phyloP scores from a whole-genome alignment of 2,797 vertebrate species.

The Paedocypris micromegethes region DNA sequence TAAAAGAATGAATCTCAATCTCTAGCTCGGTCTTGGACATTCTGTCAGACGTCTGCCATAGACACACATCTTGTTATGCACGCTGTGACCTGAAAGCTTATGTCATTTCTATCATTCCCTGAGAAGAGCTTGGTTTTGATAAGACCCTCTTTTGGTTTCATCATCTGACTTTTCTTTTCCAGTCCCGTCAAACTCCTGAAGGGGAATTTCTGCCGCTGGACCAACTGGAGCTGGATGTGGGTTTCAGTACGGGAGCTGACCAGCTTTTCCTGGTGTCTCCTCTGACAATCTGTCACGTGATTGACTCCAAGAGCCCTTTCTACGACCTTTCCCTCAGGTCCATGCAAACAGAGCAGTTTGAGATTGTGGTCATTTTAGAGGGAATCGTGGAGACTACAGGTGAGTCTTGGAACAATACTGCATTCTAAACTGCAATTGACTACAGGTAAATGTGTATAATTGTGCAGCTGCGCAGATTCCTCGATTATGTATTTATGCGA shows the following conservation, averaged over 20 bases:
- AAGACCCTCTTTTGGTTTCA: background rate
- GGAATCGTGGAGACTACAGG: constrained; percentile 59
- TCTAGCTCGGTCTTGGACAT: too few species aligned
- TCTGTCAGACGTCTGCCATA: too few species aligned
- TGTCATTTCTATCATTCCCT: too few species aligned
- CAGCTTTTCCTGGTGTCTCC: constrained; percentile 59
- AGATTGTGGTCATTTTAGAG: constrained; percentile 61
- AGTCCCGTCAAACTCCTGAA: constrained; percentile 57
- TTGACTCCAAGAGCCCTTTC: constrained; percentile 55
- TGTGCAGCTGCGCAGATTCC: too few species aligned
- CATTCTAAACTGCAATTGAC: too few species aligned
- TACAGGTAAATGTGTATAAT: too few species aligned
- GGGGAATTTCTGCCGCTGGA: constrained; percentile 58
- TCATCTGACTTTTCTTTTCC: constrained; percentile 8
- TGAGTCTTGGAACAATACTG: constrained; percentile 36
- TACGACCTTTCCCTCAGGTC: constrained; percentile 55
- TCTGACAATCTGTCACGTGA: constrained; percentile 57
- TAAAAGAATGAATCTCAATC: too few species aligned
- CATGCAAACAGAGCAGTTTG: constrained; percentile 57
- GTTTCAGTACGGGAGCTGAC: constrained; percentile 57
- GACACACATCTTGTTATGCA: too few species aligned
- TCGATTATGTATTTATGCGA: too few species aligned
- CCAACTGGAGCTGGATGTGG: constrained; percentile 57
- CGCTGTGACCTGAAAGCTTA: too few species aligned
- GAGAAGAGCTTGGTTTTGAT: too few species aligned